These are phyloP conservation scores for Colostygia pectinataria DNA, from an alignment of 2,888 invertebrate species.

Conservation along the genomic window DNA sequence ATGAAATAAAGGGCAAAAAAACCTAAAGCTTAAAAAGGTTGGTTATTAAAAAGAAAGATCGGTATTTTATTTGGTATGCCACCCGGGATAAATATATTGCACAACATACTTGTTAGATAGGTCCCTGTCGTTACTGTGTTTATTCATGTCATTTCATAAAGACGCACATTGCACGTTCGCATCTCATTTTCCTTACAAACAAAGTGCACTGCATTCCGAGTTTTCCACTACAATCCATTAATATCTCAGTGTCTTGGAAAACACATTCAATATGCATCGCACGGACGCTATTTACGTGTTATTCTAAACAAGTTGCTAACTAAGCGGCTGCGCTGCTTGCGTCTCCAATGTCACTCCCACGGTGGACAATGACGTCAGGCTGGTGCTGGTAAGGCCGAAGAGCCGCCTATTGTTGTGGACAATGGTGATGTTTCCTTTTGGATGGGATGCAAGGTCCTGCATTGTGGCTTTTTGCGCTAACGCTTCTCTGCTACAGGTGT, in stretches of 20 bases:
- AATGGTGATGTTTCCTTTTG: conserved; percentile 53
- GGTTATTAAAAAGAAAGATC: no score
- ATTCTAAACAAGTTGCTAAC: conserved; percentile 23
- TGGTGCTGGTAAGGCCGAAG: conserved; percentile 39
- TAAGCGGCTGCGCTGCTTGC: conserved; percentile 19
- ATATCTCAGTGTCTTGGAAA: conserved; percentile 10
- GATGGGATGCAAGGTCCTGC: conserved; percentile 46
- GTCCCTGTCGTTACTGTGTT: conserved; percentile 1
- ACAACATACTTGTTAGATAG: no score
- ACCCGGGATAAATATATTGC: no score
- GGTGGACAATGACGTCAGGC: conserved; percentile 57
- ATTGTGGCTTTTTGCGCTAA: conserved; percentile 35
- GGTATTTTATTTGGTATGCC: no score
- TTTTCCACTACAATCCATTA: conserved; percentile 14
- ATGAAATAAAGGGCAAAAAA: no score
- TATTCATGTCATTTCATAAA: conserved; percentile 5
- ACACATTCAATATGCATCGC: conserved; percentile 22
- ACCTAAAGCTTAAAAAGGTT: no score
- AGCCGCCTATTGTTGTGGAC: conserved; percentile 54
- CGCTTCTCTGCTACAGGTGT: conserved; percentile 27
- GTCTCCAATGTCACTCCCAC: conserved; percentile 73
- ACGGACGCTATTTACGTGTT: conserved; percentile 20
- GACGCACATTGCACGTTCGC: neutral
- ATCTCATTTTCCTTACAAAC: conserved; percentile 17
- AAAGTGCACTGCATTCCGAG: conserved; percentile 14